Base-by-base conservation (phyloP, 2,113 vertebrate species). In the Tylochromis polylepis region DNA sequence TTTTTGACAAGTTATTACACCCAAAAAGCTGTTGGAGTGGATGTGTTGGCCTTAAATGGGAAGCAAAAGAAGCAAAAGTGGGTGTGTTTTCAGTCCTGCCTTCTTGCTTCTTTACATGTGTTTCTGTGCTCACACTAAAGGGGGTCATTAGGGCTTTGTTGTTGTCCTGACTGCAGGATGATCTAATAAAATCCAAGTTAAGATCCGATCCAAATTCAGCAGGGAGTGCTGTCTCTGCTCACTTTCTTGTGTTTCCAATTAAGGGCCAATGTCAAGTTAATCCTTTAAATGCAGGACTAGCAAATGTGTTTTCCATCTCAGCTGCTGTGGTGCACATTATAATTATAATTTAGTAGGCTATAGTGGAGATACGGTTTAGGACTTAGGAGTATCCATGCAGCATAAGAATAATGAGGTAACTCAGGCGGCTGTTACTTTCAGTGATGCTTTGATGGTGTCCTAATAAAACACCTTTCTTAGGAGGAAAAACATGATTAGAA, bases 401-500 rank as follows among this genome's bases (percentile, higher is more conserved):
- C 59, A 49, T 78, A 5, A 55, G 57, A 62, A 87, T 93, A 93
- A 92, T 86, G 89, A 95, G 87, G 65, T 75, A 83, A 87, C 72
- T 85, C 81, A 5, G 79, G 79, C 58, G 16, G 53, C 77, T 88
- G 83, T 85, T 88, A 46, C 85, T 83, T 59, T 86, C 36, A 81
- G 41, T 27, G 75, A 79, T 51, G 51, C 78, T 92, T 93, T 95
- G 91, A 91, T 92, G 87, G 67, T 59, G 84, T 84, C 36, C 43
- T 88, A 85, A 77, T 89, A 78, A 91, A 86, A 85, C 75, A 78
- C 86, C 38, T 82, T 84, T 84, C 77, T 91, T 83, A 79, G 81
- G 20, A 75, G 59, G 49, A 85, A 89, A 67, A 91, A 90, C 89
- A 84, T 84, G 88, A 92, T 91, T 85, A 89, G 70, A 87, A 88